Conservation (phyloP, 2,797 vertebrate genomes). For the Acipenser oxyrinchus region DNA sequence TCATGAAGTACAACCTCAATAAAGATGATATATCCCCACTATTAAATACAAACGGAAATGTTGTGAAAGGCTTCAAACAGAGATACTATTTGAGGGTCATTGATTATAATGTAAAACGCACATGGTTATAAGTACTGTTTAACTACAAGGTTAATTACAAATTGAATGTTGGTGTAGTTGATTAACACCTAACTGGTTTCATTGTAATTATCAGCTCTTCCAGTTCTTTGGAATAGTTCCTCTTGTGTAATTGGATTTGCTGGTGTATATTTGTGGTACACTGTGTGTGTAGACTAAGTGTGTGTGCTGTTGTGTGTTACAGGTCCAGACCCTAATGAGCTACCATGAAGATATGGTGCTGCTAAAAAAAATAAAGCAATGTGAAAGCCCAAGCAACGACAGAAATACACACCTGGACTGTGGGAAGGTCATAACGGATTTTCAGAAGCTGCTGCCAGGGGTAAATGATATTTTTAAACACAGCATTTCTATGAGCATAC, state of each 20-base stretch:
- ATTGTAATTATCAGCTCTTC: background rate
- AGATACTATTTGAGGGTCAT: too few relatives aligned
- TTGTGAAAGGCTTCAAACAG: too few relatives aligned
- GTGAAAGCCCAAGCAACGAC: constrained; percentile 39
- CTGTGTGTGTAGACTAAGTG: too few relatives aligned
- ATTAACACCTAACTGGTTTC: background rate
- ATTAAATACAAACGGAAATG: too few relatives aligned
- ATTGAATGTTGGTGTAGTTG: background rate
- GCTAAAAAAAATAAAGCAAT: constrained; percentile 57
- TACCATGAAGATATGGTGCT: constrained; percentile 52
- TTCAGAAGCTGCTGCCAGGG: constrained; percentile 45
- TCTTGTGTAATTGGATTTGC: too few relatives aligned
- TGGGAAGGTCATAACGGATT: constrained; percentile 45
- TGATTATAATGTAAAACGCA: too few relatives aligned
- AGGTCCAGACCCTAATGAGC: constrained; percentile 20
- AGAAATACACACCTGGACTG: constrained; percentile 52
- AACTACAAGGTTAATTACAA: background rate
- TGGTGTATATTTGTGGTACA: too few relatives aligned
- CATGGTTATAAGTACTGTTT: background rate
- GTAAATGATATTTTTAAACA: constrained; percentile 31
- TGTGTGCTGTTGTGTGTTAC: background rate
- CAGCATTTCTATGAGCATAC: too few relatives aligned
- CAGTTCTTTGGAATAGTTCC: too few relatives aligned
- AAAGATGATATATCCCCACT: too few relatives aligned
- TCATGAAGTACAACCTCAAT: too few relatives aligned